Evolutionary conservation across 1,140 invertebrate species (phyloP), one percentile per base, ranked within the genome.

Genomic region (Micrasema minimum): DNA sequence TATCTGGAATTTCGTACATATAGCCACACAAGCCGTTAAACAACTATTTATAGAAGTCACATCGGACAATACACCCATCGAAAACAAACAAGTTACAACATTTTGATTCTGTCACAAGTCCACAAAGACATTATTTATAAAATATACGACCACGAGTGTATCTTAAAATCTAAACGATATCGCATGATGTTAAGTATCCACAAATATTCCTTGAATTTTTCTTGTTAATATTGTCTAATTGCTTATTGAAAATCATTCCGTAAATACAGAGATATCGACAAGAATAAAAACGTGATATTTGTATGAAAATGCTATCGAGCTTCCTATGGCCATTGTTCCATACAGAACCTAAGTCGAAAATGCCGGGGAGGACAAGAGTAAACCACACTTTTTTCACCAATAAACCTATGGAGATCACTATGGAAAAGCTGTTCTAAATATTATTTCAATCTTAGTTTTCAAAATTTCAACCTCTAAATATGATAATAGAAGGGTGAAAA

Each of bases 241-340:
- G 67, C 48, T 62, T 22, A 69, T 69, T 69, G 57, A 69, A 69
- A 69, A 69, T 69, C 67, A 69, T 53, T 12, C 0, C 12, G 57
- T 69, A 69, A 62, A 69, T 69, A 62, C 67, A 64, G 67, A 69
- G 67, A 53, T 69, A 69, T 69, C 11, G 6, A 6, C 11, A 51
- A 51, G 50, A 48, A 20, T 50, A 51, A 51, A 38, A 61, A 62
- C 45, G 37, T 51, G 45, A 41, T 46, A 50, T 51, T 59, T 43
- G 55, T 22, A 64, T 69, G 46, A 46, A 64, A 10, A 62, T 18
- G 14, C 31, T 11, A 37, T 46, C 37, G 50, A 14, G 37, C 48
- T 50, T 51, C 45, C 26, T 50, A 67, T 61, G 55, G 62, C 62
- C 62, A 72, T 66, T 61, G 65, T 72, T 71, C 38, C n/a, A 31